Conservation (phyloP, 23 tunicate species). For the Trididemnum clinides region DNA sequence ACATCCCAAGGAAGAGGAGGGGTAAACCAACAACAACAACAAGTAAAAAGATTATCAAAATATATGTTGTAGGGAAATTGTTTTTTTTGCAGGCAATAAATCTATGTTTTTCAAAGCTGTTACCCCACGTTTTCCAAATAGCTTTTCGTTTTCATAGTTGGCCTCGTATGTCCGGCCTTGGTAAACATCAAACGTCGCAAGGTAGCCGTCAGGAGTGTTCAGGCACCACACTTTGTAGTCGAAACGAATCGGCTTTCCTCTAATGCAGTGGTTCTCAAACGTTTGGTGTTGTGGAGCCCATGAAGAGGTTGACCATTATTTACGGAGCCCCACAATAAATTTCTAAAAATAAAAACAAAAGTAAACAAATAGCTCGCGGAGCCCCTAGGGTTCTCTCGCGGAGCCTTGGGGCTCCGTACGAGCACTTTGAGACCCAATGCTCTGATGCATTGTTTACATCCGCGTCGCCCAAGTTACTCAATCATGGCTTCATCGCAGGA, state of each 20-base stretch:
- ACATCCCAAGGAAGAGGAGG: too few species aligned
- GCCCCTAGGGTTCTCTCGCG: too few species aligned
- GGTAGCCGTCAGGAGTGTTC: slow-evolving; percentile 7
- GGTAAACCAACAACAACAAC: too few species aligned
- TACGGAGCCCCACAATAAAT: too few species aligned
- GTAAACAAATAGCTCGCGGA: too few species aligned
- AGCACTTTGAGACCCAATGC: too few species aligned
- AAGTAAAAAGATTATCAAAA: slow-evolving; percentile 1
- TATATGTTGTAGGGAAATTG: not conserved
- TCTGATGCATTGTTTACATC: slow-evolving; percentile 22
- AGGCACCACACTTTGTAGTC: slow-evolving; percentile 18
- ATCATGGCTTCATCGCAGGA: slow-evolving; percentile 18
- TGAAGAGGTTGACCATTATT: too few species aligned
- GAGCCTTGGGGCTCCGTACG: too few species aligned
- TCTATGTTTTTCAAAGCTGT: slow-evolving; percentile 1
- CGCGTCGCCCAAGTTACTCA: slow-evolving; percentile 5
- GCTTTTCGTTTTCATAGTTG: not conserved
- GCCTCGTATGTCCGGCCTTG: not conserved
- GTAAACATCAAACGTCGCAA: not conserved
- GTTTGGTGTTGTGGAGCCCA: too few species aligned
- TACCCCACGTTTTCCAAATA: not conserved
- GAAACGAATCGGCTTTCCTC: slow-evolving; percentile 7
- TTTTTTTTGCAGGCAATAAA: not conserved
- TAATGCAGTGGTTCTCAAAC: too few species aligned
- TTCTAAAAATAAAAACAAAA: too few species aligned